Percentiles rank a stretch among this genome's conserved stretches.
phyloP scores from a whole-genome alignment of 2,888 invertebrate genomes.

The Smittia aterrima region DNA sequence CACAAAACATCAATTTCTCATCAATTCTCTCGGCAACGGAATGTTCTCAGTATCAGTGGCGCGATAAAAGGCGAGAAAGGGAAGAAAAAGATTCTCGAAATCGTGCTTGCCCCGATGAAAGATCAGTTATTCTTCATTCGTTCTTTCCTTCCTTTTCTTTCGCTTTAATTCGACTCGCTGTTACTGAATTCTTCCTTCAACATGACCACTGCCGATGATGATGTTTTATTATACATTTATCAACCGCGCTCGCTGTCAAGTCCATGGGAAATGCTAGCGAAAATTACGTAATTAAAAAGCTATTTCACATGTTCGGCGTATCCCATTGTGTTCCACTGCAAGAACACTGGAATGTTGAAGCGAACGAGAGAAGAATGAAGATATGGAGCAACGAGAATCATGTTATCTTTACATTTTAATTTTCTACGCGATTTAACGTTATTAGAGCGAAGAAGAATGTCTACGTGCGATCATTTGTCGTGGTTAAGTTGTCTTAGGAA shows the following conservation, averaged over 20 bases:
- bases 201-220: conserved; percentile 7
- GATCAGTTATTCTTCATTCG: background rate
- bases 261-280: conserved; percentile 8
- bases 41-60: conserved; percentile 10
- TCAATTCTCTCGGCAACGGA: background rate
- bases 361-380: background rate
- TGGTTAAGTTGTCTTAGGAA: background rate
- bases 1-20: conserved; percentile 11
- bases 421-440: background rate
- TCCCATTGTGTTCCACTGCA: conserved; percentile 12
- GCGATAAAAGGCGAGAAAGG: conserved; percentile 11
- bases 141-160: background rate
- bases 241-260: background rate
- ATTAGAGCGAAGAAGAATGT: background rate
- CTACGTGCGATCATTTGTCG: no score
- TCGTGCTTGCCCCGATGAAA: background rate
- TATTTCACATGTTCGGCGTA: conserved; percentile 35
- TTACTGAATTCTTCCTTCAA: background rate
- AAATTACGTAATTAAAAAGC: conserved; percentile 38
- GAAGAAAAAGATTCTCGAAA: background rate
- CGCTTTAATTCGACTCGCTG: background rate
- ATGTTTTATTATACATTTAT: background rate
- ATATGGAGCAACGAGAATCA: background rate
- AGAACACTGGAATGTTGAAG: background rate
- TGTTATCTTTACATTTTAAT: conserved; percentile 3